phyloP scores from a whole-genome alignment of 1,140 invertebrate genomes.

The Pollicipes pollicipes region DNA sequence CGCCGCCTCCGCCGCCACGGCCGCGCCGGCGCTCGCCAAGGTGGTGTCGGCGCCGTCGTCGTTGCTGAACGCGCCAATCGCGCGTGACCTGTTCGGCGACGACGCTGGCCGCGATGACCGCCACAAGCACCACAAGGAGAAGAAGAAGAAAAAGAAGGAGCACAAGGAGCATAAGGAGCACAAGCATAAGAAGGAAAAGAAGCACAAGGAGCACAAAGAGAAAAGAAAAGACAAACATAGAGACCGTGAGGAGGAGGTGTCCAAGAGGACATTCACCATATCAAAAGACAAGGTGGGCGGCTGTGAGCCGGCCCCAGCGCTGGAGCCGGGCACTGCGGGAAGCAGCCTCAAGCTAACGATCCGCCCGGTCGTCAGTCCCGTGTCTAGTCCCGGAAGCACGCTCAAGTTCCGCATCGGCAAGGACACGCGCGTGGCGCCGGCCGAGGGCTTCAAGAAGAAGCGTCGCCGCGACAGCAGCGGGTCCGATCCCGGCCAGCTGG shows the following conservation, averaged over 20 bases:
- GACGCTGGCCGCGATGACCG: background rate
- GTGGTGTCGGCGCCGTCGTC: too few species aligned
- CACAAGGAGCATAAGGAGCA: slow-evolving; percentile 3
- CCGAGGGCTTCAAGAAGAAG: background rate
- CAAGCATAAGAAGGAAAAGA: background rate
- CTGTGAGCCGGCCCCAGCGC: background rate
- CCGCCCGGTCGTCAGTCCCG: background rate
- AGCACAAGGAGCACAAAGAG: background rate
- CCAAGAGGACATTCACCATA: background rate
- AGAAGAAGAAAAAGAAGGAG: slow-evolving; percentile 1
- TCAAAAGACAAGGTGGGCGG: background rate
- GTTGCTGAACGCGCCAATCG: too few species aligned
- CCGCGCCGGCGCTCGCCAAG: too few species aligned
- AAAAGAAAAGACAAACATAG: background rate
- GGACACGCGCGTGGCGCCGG: background rate
- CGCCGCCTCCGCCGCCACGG: too few species aligned
- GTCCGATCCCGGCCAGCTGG: background rate
- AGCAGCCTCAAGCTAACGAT: too few species aligned
- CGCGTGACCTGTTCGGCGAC: background rate
- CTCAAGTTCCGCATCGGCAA: slow-evolving; percentile 3
- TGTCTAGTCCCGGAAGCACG: background rate
- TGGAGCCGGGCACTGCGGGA: too few species aligned
- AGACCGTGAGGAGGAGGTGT: background rate
- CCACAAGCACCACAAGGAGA: background rate
- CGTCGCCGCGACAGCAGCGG: background rate